phyloP scores from a whole-genome alignment of 2,888 invertebrate genomes.

The Nomada ferruginata region DNA sequence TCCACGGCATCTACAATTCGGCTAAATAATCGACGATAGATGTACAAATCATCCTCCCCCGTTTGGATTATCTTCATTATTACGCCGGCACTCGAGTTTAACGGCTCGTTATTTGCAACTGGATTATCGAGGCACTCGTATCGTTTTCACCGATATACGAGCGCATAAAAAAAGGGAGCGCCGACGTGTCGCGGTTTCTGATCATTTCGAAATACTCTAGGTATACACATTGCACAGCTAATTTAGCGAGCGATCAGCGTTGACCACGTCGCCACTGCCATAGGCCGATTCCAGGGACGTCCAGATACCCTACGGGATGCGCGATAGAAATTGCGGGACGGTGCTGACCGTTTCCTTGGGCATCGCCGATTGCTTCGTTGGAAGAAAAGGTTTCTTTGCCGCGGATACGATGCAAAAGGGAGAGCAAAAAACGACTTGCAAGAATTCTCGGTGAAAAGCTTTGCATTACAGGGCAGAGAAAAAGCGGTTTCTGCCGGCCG shows the following conservation, averaged over 20 bases:
- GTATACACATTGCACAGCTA: no score
- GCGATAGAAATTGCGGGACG: constrained; percentile 34
- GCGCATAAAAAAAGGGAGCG: background rate
- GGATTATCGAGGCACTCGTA: constrained; percentile 59
- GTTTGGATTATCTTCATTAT: constrained; percentile 68
- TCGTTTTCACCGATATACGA: constrained; percentile 27
- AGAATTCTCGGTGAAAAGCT: constrained; percentile 55
- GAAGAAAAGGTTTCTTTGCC: constrained; percentile 48
- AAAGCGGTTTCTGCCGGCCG: constrained; percentile 52
- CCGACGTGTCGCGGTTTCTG: background rate
- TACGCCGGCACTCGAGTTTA: constrained; percentile 57
- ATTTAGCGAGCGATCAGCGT: constrained; percentile 11
- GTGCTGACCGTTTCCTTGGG: constrained; percentile 9
- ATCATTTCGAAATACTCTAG: constrained; percentile 24
- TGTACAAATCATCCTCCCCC: constrained; percentile 60
- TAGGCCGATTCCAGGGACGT: no score
- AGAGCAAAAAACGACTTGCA: constrained; percentile 37
- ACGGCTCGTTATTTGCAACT: constrained; percentile 68
- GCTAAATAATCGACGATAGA: constrained; percentile 67
- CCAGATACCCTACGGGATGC: background rate
- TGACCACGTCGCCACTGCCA: background rate
- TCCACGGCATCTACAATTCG: constrained; percentile 9
- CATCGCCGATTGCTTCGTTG: constrained; percentile 50
- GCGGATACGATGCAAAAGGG: constrained; percentile 40
- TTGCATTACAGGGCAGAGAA: constrained; percentile 51